Evolutionary conservation across 1,140 invertebrate species (phyloP).

Genomic region (Zaprionus capensis): DNA sequence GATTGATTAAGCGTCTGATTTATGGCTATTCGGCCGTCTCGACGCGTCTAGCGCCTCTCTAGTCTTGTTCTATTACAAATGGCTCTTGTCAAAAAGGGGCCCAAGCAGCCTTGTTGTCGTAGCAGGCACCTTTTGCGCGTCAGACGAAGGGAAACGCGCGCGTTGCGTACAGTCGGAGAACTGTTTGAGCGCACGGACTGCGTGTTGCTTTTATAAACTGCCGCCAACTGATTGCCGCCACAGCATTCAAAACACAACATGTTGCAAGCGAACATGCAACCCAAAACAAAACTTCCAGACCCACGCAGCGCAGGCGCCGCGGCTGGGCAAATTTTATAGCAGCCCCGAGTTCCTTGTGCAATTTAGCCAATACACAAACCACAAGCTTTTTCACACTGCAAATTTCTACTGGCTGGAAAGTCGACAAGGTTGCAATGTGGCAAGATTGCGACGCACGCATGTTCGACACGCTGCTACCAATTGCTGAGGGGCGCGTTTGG

Average conservation of each 20-base stretch:
- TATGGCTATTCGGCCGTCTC: slow-evolving; percentile 44
- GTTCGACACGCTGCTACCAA: slow-evolving; percentile 15
- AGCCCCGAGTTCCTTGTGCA: background rate
- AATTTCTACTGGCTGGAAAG: background rate
- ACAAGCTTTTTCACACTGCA: slow-evolving; percentile 40
- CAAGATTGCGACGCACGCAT: slow-evolving; percentile 24
- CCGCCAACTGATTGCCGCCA: slow-evolving; percentile 49
- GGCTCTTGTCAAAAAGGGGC: background rate
- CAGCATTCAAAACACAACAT: slow-evolving; percentile 78
- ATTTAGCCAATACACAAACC: slow-evolving; percentile 48
- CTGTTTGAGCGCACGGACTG: slow-evolving; percentile 36
- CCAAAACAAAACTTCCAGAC: slow-evolving; percentile 59
- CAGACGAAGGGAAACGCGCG: slow-evolving; percentile 43
- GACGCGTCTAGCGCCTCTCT: slow-evolving; percentile 1
- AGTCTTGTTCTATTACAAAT: slow-evolving; percentile 16
- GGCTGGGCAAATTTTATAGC: slow-evolving; percentile 17
- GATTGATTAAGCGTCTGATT: slow-evolving; percentile 75
- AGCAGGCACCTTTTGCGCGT: background rate
- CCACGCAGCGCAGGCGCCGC: slow-evolving; percentile 39
- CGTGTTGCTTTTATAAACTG: slow-evolving; percentile 61
- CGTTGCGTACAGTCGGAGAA: slow-evolving; percentile 54
- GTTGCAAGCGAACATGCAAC: slow-evolving; percentile 65
- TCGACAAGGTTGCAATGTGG: background rate
- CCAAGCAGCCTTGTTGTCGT: background rate
- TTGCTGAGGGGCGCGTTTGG: background rate